phyloP scores from a whole-genome alignment of 2,888 invertebrate species.

The Theretra japonica region DNA sequence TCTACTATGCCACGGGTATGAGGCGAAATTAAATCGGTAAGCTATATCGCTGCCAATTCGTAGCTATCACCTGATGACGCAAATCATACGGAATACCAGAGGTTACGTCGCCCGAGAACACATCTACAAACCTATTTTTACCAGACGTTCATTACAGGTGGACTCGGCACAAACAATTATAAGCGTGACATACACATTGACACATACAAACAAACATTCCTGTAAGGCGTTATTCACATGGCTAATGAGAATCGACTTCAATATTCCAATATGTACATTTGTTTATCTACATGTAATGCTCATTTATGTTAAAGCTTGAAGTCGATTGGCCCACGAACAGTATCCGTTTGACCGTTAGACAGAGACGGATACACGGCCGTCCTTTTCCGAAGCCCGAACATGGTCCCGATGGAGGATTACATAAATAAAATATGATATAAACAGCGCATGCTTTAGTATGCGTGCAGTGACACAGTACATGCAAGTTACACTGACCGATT shows the following conservation, averaged over 20 bases:
- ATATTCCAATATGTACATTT: neutral
- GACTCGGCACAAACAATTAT: conserved; percentile 11
- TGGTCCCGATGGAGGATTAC: conserved; percentile 10
- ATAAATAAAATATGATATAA: conserved; percentile 38
- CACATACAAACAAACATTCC: conserved; percentile 15
- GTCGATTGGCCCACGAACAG: conserved; percentile 38
- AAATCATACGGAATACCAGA: conserved; percentile 21
- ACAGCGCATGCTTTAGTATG: conserved; percentile 68
- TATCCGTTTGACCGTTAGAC: conserved; percentile 12
- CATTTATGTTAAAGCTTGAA: conserved; percentile 35
- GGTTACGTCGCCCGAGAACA: conserved; percentile 10
- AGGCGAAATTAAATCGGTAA: conserved; percentile 49
- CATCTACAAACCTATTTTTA: neutral
- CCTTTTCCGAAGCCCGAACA: neutral
- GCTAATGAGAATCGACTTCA: conserved; percentile 18
- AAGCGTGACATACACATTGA: conserved; percentile 19
- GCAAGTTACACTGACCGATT: conserved; percentile 64
- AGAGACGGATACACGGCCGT: neutral
- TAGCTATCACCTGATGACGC: conserved; percentile 21
- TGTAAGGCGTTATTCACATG: conserved; percentile 10
- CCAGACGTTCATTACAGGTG: conserved; percentile 13
- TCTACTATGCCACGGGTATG: conserved; percentile 53
- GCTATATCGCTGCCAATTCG: conserved; percentile 22
- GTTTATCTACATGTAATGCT: neutral
- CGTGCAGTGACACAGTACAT: conserved; percentile 64